These are phyloP conservation scores for Solen grandis DNA, from an alignment of 1,140 invertebrate species.

Conservation along the genomic window DNA sequence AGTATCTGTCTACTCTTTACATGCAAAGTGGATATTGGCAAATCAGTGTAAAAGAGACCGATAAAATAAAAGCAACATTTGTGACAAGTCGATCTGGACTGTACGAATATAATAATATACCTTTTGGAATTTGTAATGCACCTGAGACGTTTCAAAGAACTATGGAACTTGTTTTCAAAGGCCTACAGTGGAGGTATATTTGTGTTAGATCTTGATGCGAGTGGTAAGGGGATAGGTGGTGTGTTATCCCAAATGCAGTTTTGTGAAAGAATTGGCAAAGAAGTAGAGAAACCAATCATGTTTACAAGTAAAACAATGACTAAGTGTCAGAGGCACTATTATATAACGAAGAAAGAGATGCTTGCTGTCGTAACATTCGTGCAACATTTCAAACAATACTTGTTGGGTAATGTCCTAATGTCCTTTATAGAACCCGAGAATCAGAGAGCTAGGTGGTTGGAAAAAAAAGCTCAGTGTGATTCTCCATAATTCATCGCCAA, in stretches of 20 bases:
- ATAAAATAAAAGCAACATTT: conserved; percentile 74
- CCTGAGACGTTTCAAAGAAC: conserved; percentile 62
- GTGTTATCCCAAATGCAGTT: conserved; percentile 66
- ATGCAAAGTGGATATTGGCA: conserved; percentile 68
- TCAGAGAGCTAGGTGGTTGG: conserved; percentile 66
- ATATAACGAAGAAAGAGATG: conserved; percentile 63
- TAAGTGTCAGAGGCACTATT: conserved; percentile 81
- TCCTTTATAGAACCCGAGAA: conserved; percentile 45
- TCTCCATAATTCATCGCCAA: conserved; percentile 48
- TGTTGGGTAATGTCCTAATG: conserved; percentile 58
- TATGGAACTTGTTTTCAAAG: conserved; percentile 25
- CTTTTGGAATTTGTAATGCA: conserved; percentile 44
- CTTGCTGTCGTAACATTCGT: conserved; percentile 53
- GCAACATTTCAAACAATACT: conserved; percentile 56
- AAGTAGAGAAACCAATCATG: conserved; percentile 59
- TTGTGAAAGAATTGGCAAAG: conserved; percentile 14
- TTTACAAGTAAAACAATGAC: conserved; percentile 60
- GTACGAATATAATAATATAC: conserved; percentile 28
- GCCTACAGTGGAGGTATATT: conserved; percentile 40
- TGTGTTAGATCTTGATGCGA: conserved; percentile 66
- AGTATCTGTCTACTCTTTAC: conserved; percentile 16
- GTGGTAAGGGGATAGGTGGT: conserved; percentile 61
- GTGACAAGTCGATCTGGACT: conserved; percentile 21
- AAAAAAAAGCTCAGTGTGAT: conserved; percentile 58
- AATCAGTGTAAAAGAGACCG: conserved; percentile 63